phyloP scores from a whole-genome alignment of 1,140 invertebrate genomes.

The Ips nitidus region DNA sequence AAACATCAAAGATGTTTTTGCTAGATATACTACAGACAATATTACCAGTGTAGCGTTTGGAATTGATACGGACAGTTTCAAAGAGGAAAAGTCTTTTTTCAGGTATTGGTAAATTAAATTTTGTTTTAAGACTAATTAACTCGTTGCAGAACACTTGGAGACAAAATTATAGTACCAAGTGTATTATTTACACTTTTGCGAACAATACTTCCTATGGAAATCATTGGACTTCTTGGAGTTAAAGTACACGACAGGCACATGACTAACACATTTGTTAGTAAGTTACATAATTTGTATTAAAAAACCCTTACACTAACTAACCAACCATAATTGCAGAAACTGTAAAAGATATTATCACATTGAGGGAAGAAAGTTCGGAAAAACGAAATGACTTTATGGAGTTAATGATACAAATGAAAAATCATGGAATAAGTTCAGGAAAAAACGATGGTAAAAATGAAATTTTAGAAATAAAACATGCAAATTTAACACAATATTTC shows the following conservation, averaged over 20 bases:
- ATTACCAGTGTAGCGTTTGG: constrained; percentile 63
- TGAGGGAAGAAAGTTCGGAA: constrained; percentile 55
- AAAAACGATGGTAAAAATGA: background rate
- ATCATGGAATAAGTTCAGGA: constrained; percentile 47
- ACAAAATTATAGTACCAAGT: background rate
- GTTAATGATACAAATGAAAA: constrained; percentile 56
- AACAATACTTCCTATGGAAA: background rate
- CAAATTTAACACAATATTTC: background rate
- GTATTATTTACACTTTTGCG: background rate
- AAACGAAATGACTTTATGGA: constrained; percentile 59
- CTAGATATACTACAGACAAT: constrained; percentile 59
- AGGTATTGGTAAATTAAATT: background rate
- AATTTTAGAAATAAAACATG: background rate
- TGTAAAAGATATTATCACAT: constrained; percentile 57
- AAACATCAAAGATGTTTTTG: constrained; percentile 56
- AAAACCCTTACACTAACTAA: constrained; percentile 40
- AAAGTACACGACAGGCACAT: background rate
- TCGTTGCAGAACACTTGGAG: background rate
- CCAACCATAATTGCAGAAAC: constrained; percentile 52
- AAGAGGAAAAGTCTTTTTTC: constrained; percentile 52
- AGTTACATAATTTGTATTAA: background rate
- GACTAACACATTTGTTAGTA: too few relatives aligned
- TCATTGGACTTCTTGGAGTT: background rate
- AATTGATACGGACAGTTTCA: constrained; percentile 57
- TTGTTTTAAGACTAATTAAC: too few relatives aligned